Evolutionary conservation across 2,888 invertebrate genomes (phyloP).

Genomic region (Gisinianus flammeolus): DNA sequence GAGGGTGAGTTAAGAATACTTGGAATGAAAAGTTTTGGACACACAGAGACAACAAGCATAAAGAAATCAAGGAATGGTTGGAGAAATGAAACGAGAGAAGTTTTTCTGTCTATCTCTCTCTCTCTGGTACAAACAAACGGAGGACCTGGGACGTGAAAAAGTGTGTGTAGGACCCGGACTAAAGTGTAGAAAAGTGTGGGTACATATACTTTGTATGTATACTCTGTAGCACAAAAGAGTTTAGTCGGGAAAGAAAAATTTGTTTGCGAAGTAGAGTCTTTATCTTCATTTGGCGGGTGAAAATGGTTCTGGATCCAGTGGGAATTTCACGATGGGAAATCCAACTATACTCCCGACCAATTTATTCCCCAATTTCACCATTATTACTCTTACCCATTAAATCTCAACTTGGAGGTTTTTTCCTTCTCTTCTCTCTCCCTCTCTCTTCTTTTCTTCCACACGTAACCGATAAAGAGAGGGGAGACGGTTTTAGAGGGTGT

Average conservation of each 20-base stretch:
- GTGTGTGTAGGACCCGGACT: background rate
- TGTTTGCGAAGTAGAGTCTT: slow-evolving; percentile 27
- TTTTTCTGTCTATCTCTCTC: background rate
- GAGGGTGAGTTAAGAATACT: slow-evolving; percentile 16
- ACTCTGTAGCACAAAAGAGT: background rate
- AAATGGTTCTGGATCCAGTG: slow-evolving; percentile 24
- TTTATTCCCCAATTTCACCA: slow-evolving; percentile 23
- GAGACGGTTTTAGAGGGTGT: background rate
- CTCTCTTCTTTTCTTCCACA: background rate
- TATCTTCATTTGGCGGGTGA: slow-evolving; percentile 34
- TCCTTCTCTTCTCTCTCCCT: background rate
- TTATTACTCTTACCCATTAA: slow-evolving; percentile 18
- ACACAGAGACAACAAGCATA: background rate
- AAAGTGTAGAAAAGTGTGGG: background rate
- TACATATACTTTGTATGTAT: background rate
- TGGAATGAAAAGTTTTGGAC: slow-evolving; percentile 22
- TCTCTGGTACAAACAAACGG: background rate
- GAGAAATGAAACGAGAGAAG: slow-evolving; percentile 25
- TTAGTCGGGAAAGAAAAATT: slow-evolving; percentile 17
- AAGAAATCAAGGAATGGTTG: slow-evolving; percentile 29
- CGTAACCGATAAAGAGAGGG: background rate
- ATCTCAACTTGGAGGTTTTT: background rate
- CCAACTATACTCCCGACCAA: background rate
- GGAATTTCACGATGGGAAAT: slow-evolving; percentile 27
- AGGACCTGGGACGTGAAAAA: background rate